Evolutionary conservation across 1,140 invertebrate species (phyloP).

Genomic region (Chionoecetes opilio): DNA sequence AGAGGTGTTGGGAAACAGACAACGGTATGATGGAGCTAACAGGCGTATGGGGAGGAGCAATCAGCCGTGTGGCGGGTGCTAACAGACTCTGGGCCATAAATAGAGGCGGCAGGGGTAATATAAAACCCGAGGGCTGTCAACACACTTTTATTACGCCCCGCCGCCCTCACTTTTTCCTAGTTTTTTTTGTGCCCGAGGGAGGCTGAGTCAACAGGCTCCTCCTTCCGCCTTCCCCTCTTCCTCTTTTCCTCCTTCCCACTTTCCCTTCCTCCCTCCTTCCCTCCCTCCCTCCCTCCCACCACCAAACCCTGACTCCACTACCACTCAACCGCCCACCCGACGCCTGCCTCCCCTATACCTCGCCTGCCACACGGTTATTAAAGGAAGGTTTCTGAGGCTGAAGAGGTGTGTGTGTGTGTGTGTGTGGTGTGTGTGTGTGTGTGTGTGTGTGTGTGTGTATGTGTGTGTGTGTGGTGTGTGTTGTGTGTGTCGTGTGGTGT

Average conservation of each 20-base stretch:
- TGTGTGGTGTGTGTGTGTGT: too few species aligned
- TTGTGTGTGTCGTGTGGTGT: too few species aligned
- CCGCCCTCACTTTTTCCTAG: not conserved
- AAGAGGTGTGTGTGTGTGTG: too few species aligned
- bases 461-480: too few species aligned
- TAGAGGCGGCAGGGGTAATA: conserved; percentile 16
- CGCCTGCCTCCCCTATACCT: too few species aligned
- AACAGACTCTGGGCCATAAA: not conserved
- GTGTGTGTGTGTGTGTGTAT: too few species aligned
- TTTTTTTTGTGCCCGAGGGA: not conserved
- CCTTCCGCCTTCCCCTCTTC: not conserved
- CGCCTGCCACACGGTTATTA: too few species aligned
- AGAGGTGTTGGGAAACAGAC: too few species aligned
- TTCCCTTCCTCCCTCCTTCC: not conserved
- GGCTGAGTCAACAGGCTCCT: not conserved
- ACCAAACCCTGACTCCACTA: too few species aligned
- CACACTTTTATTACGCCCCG: conserved; percentile 18
- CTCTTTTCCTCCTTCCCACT: not conserved
- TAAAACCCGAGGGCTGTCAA: conserved; percentile 15
- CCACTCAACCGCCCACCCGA: too few species aligned
- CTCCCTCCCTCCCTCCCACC: too few species aligned
- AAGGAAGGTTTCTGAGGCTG: too few species aligned
- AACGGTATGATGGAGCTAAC: not conserved
- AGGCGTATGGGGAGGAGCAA: not conserved
- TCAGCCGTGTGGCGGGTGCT: not conserved